These are phyloP conservation scores for Neoarius graeffei DNA, from an alignment of 2,113 vertebrate genomes.

Conservation along the genomic window DNA sequence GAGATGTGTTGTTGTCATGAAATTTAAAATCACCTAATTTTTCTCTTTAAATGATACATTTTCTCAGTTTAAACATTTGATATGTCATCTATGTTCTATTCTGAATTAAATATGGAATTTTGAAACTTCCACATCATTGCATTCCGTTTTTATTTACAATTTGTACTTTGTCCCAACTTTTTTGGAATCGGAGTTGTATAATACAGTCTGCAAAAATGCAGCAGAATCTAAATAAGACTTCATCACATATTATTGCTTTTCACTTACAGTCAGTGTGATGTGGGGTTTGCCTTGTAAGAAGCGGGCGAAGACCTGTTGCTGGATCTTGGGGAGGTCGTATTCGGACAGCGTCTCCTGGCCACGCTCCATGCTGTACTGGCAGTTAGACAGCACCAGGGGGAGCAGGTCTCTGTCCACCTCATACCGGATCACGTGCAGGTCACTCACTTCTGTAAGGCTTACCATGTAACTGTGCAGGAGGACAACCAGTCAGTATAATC, in stretches of 20 bases:
- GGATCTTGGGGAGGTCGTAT: slow-evolving; percentile 85
- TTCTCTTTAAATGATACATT: too few species aligned
- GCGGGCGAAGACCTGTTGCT: slow-evolving; percentile 84
- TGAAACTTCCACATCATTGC: too few species aligned
- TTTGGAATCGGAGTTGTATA: too few species aligned
- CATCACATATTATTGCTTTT: background rate
- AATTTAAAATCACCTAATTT: too few species aligned
- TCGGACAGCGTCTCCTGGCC: slow-evolving; percentile 81
- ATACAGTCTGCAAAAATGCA: background rate
- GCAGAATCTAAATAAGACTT: background rate
- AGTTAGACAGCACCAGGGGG: slow-evolving; percentile 88
- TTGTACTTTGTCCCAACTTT: too few species aligned
- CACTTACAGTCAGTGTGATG: slow-evolving; percentile 79
- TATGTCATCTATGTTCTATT: too few species aligned
- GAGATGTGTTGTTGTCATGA: too few species aligned
- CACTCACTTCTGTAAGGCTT: slow-evolving; percentile 81
- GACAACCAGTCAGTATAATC: background rate
- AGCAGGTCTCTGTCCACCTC: slow-evolving; percentile 85
- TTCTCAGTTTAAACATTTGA: too few species aligned
- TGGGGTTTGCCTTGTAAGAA: slow-evolving; percentile 89
- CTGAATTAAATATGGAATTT: too few species aligned
- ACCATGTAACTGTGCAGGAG: slow-evolving; percentile 78
- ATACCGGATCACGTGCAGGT: slow-evolving; percentile 88
- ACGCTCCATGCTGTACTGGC: slow-evolving; percentile 87
- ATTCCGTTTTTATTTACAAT: too few species aligned